These are phyloP conservation scores for Brachionus rotundiformis DNA, from an alignment of 1,140 invertebrate genomes.

Conservation along the genomic window DNA sequence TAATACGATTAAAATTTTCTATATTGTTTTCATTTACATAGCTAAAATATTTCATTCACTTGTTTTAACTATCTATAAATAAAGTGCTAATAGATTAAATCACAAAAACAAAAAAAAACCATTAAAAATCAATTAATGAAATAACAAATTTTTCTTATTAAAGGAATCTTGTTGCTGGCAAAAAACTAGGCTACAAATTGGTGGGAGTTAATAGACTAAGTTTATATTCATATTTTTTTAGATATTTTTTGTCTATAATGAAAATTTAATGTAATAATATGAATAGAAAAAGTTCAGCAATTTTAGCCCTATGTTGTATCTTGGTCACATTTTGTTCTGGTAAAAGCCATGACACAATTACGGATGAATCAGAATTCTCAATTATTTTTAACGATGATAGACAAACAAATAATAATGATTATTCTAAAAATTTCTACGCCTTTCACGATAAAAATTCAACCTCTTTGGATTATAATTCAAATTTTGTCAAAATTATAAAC, in stretches of 20 bases:
- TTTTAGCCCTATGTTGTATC: not conserved
- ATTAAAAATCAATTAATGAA: slow-evolving; percentile 4
- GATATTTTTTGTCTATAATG: not conserved
- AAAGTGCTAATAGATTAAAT: not conserved
- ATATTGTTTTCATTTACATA: not conserved
- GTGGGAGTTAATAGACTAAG: not conserved
- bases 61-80: not conserved
- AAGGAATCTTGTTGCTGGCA: not conserved
- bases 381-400: not conserved
- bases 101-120: not conserved
- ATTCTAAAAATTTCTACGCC: not conserved
- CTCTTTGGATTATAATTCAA: not conserved
- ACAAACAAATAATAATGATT: not conserved
- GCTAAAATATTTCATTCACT: not conserved
- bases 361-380: not conserved
- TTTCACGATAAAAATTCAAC: not conserved
- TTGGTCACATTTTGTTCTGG: not conserved
- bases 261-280: not conserved
- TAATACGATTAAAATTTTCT: not conserved
- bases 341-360: not conserved
- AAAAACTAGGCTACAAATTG: not conserved
- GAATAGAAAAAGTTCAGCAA: not conserved
- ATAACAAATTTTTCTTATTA: not conserved
- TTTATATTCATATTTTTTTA: not conserved
- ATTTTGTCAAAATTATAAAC: not conserved